These are phyloP conservation scores for Aegotheles bennettii DNA, from an alignment of 2,113 vertebrate genomes.

Conservation along the genomic window DNA sequence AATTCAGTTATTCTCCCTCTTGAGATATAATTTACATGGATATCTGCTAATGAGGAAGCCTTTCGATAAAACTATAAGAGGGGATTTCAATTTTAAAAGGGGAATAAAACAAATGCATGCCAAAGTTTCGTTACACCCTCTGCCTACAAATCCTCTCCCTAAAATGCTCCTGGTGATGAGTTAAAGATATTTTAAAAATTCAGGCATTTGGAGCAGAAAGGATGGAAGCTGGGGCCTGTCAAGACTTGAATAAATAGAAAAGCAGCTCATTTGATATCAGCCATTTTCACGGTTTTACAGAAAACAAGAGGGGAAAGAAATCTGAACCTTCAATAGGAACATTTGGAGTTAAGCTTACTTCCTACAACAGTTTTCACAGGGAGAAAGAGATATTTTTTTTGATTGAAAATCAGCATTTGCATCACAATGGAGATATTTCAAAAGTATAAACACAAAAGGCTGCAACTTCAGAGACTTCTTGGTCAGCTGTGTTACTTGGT, in stretches of 20 bases:
- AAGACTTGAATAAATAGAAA: background rate
- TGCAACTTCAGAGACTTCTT: conserved; percentile 63
- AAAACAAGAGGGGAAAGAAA: conserved; percentile 13
- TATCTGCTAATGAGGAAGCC: background rate
- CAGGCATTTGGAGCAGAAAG: background rate
- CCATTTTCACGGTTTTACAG: background rate
- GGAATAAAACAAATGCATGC: background rate
- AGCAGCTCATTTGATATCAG: background rate
- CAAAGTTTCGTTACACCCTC: background rate
- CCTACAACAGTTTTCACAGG: conserved; percentile 38
- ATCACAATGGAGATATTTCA: conserved; percentile 79
- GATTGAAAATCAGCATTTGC: conserved; percentile 74
- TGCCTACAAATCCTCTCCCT: background rate
- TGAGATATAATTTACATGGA: background rate
- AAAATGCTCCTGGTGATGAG: background rate
- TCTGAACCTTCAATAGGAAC: background rate
- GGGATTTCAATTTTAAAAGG: background rate
- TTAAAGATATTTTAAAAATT: background rate
- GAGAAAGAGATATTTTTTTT: conserved; percentile 37
- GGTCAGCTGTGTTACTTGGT: conserved; percentile 35
- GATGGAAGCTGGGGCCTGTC: background rate
- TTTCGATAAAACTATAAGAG: background rate
- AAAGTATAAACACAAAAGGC: conserved; percentile 76
- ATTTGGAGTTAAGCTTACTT: conserved; percentile 49
- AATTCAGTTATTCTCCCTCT: background rate